Percentiles rank a stretch among this genome's conserved stretches.
These are phyloP conservation scores for Prosopocoilus inquinatus DNA, from an alignment of 2,888 invertebrate genomes.

Conservation along the genomic window DNA sequence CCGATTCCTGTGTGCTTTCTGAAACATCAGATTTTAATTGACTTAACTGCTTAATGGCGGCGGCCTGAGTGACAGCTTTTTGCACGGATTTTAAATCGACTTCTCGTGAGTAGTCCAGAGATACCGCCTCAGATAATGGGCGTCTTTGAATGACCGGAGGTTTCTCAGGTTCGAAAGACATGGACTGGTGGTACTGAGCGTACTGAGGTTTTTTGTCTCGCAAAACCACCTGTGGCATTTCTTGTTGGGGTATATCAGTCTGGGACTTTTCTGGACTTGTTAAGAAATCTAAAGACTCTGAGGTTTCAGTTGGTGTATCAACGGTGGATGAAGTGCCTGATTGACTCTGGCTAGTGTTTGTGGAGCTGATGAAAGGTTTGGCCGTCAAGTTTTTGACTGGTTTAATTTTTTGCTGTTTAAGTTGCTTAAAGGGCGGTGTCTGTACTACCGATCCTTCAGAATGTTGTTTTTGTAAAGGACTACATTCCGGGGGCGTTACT, in stretches of 20 bases:
- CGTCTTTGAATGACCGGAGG: constrained; percentile 9
- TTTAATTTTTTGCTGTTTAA: constrained; percentile 4
- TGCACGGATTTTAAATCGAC: constrained; percentile 27
- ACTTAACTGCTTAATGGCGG: constrained; percentile 29
- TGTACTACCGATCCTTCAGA: constrained; percentile 50
- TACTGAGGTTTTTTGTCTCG: neutral
- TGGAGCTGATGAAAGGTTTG: constrained; percentile 46
- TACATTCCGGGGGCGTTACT: neutral
- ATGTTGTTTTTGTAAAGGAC: constrained; percentile 50
- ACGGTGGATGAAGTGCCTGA: constrained; percentile 42
- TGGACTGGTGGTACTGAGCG: constrained; percentile 9
- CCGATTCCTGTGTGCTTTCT: constrained; percentile 27
- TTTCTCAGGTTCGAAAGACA: constrained; percentile 16
- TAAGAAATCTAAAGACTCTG: constrained; percentile 37
- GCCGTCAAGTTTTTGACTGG: constrained; percentile 48
- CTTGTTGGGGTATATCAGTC: neutral
- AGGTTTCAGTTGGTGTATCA: constrained; percentile 47
- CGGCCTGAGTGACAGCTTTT: constrained; percentile 35
- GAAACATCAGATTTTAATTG: constrained; percentile 14
- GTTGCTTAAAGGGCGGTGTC: constrained; percentile 10
- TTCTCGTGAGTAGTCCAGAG: constrained; percentile 28
- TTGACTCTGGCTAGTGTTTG: constrained; percentile 34
- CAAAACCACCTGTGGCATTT: constrained; percentile 1
- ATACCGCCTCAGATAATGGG: constrained; percentile 34
- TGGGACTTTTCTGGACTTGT: constrained; percentile 6